phyloP scores from a whole-genome alignment of 1,140 invertebrate species.

The Pogonognathellus flavescens region DNA sequence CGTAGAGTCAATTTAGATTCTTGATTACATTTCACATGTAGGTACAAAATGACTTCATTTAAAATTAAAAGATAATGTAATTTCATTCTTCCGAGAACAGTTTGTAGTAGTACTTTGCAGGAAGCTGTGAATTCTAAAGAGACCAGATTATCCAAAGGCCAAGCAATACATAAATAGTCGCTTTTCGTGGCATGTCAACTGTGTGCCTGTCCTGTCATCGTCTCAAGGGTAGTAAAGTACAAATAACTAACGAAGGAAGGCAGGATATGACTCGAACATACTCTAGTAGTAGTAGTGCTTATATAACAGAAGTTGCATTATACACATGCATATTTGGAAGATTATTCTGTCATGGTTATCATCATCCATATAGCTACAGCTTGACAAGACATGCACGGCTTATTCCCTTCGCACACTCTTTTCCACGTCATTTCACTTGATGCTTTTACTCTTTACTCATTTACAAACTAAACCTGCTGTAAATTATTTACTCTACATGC shows the following conservation, averaged over 20 bases:
- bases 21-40: conserved; percentile 33
- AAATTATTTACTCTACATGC: neutral
- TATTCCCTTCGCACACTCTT: conserved; percentile 8
- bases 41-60: conserved; percentile 42
- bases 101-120: neutral
- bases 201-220: neutral
- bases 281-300: too few relatives aligned
- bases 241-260: neutral
- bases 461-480: neutral
- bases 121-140: neutral
- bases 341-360: neutral
- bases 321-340: neutral
- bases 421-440: neutral
- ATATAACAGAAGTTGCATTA: too few relatives aligned
- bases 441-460: neutral
- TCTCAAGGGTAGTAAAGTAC: conserved; percentile 31
- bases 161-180: neutral
- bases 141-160: neutral
- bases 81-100: neutral
- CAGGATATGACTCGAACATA: neutral
- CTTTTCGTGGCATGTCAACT: conserved; percentile 26
- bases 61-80: conserved; percentile 32
- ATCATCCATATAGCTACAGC: neutral
- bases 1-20: conserved; percentile 38
- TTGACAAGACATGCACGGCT: conserved; percentile 27